phyloP scores from a whole-genome alignment of 2,113 vertebrate species.

The Oenanthe oenanthe region DNA sequence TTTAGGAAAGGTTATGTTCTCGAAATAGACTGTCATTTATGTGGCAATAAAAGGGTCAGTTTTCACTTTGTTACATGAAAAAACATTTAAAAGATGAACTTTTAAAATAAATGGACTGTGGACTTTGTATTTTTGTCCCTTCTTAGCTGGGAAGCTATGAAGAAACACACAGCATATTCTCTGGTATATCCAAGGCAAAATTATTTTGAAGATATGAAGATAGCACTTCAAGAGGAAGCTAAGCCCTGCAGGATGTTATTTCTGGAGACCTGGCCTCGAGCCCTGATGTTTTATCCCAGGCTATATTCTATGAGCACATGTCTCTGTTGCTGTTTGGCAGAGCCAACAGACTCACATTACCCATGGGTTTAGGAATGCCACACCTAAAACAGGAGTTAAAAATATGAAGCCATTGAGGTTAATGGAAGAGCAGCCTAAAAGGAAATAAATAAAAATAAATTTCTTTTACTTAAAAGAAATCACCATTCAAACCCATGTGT shows the following conservation, averaged over 20 bases:
- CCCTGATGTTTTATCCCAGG: background rate
- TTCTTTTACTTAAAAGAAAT: background rate
- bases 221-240: background rate
- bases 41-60: background rate
- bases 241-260: background rate
- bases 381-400: background rate
- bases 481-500: background rate
- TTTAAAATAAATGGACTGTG: background rate
- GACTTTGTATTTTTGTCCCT: background rate
- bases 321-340: background rate
- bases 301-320: rapidly evolving
- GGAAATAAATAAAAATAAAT: background rate
- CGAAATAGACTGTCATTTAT: background rate
- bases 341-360: background rate
- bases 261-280: background rate
- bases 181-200: background rate
- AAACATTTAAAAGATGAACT: background rate
- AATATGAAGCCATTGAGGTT: background rate
- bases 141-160: background rate
- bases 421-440: background rate
- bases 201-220: background rate
- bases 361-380: background rate
- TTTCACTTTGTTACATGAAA: background rate
- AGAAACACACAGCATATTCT: background rate
- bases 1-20: background rate